phyloP scores from a whole-genome alignment of 2,888 invertebrate species.

The Lycia hirtaria region DNA sequence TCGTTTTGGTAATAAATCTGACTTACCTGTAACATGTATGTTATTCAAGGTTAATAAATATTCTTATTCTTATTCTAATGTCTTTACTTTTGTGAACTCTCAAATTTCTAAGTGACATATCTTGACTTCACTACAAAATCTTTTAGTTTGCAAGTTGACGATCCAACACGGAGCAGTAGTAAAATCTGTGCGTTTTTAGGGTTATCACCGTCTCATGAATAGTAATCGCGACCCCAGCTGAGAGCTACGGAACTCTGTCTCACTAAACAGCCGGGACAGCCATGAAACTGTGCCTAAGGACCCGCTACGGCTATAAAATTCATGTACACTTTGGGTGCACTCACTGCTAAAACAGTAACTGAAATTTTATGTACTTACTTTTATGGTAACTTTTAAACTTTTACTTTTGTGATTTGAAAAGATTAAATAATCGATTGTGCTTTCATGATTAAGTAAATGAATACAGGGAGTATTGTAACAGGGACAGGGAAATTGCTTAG shows the following conservation, averaged over 20 bases:
- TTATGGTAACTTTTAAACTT: too few species aligned
- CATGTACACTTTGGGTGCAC: conserved; percentile 8
- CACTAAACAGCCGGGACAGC: conserved; percentile 11
- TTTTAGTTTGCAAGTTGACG: conserved; percentile 4
- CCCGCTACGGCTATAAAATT: conserved; percentile 19
- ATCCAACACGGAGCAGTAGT: conserved; percentile 13
- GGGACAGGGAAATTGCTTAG: too few species aligned
- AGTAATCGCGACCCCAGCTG: conserved; percentile 18
- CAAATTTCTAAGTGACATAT: not conserved
- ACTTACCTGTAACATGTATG: too few species aligned
- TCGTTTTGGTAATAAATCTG: too few species aligned
- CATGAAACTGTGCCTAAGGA: conserved; percentile 15
- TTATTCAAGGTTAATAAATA: too few species aligned
- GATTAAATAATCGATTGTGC: too few species aligned
- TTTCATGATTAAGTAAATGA: too few species aligned
- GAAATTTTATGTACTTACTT: too few species aligned
- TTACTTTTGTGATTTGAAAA: too few species aligned
- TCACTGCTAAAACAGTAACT: not conserved
- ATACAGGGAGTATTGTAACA: too few species aligned
- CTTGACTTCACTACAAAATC: not conserved
- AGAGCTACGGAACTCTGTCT: conserved; percentile 9
- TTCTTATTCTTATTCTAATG: too few species aligned
- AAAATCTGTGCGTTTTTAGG: conserved; percentile 25
- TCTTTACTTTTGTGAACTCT: too few species aligned
- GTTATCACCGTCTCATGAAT: conserved; percentile 28